Evolutionary conservation across 2,797 vertebrate species (phyloP).

Genomic region (Rhodeus uyekii): DNA sequence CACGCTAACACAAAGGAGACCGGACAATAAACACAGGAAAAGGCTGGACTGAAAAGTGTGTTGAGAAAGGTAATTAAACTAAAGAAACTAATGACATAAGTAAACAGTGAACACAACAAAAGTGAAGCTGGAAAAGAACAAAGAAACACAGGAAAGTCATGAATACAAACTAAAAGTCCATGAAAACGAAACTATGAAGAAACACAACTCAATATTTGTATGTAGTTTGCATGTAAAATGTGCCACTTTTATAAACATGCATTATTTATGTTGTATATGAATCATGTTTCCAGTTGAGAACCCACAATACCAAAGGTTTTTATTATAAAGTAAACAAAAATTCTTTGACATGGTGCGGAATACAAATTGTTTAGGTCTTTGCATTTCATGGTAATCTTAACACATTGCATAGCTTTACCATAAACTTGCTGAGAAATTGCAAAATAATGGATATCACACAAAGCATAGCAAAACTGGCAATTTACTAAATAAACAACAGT

Average conservation of each 20-base stretch:
- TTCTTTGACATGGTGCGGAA: neutral
- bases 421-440: neutral
- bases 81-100: no score
- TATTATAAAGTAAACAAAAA: neutral
- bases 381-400: neutral
- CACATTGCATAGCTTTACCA: neutral
- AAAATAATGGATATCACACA: neutral
- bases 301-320: neutral
- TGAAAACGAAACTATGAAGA: no score
- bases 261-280: neutral
- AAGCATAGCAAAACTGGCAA: neutral
- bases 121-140: no score
- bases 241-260: neutral
- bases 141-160: no score
- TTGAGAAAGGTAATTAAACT: no score
- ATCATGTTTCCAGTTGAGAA: neutral
- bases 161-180: no score
- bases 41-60: no score
- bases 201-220: no score
- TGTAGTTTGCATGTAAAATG: neutral
- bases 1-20: no score
- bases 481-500: slow-evolving; percentile 3
- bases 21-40: no score
- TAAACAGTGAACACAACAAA: no score
- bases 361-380: neutral